Evolutionary conservation across 1,140 invertebrate genomes (phyloP).

Genomic region (Ectropis grisescens): DNA sequence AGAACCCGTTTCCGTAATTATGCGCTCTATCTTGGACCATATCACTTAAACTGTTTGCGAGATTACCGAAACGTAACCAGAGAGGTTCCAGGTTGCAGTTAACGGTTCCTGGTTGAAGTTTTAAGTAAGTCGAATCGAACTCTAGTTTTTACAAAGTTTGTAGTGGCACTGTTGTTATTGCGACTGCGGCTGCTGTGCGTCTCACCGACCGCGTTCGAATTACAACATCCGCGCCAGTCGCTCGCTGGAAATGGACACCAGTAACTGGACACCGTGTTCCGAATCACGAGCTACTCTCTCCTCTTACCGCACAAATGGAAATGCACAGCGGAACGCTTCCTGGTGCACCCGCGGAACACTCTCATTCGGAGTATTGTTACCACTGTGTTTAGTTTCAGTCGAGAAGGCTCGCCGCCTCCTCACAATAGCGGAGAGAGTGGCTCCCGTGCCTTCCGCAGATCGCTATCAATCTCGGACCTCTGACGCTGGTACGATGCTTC

Average conservation of each 20-base stretch:
- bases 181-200: too few relatives aligned
- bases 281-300: slow-evolving; percentile 54
- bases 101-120: too few relatives aligned
- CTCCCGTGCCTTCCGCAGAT: slow-evolving; percentile 41
- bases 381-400: slow-evolving; percentile 41
- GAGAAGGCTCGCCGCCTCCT: slow-evolving; percentile 31
- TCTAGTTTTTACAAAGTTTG: too few relatives aligned
- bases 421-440: slow-evolving; percentile 54
- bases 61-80: too few relatives aligned
- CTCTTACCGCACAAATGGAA: slow-evolving; percentile 43
- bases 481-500: slow-evolving; percentile 23
- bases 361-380: slow-evolving; percentile 27
- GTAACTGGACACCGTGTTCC: slow-evolving; percentile 43
- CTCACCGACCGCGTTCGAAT: slow-evolving; percentile 42
- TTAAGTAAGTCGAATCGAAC: too few relatives aligned
- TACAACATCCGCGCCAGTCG: slow-evolving; percentile 53
- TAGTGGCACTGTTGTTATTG: too few relatives aligned
- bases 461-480: slow-evolving; percentile 30
- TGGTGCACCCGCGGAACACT: slow-evolving; percentile 17
- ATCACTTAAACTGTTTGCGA: too few relatives aligned
- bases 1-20: too few relatives aligned
- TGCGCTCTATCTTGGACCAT: too few relatives aligned
- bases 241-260: slow-evolving; percentile 41
- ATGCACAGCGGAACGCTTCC: slow-evolving; percentile 64
- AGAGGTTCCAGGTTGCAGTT: too few relatives aligned